These are phyloP conservation scores for Trissolcus basalis DNA, from an alignment of 1,140 invertebrate genomes.

Conservation along the genomic window DNA sequence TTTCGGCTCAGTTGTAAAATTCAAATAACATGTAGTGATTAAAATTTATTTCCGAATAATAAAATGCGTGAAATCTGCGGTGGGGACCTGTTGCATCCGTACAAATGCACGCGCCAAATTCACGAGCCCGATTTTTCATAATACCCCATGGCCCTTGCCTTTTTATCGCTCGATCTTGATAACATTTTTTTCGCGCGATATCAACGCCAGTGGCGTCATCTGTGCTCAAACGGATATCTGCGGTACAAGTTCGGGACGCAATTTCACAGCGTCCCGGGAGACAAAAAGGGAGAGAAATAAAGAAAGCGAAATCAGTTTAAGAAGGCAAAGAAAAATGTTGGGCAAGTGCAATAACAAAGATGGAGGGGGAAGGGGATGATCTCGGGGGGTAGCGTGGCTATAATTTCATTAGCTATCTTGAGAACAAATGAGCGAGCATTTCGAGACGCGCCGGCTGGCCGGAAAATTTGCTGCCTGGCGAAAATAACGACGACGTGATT, in stretches of 20 bases:
- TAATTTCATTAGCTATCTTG: conserved; percentile 75
- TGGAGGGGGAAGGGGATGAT: conserved; percentile 61
- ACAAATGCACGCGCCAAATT: conserved; percentile 28
- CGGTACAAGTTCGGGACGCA: conserved; percentile 69
- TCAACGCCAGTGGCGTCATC: conserved; percentile 63
- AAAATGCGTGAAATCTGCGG: conserved; percentile 34
- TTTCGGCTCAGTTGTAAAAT: too few species aligned
- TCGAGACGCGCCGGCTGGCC: conserved; percentile 74
- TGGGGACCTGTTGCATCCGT: conserved; percentile 48
- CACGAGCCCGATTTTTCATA: conserved; percentile 18
- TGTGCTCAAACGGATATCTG: conserved; percentile 69
- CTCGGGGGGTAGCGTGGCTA: conserved; percentile 64
- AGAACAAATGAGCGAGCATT: conserved; percentile 75
- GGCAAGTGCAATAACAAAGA: conserved; percentile 50
- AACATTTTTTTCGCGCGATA: conserved; percentile 57
- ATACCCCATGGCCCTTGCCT: neutral
- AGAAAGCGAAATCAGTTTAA: conserved; percentile 28
- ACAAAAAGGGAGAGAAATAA: conserved; percentile 10
- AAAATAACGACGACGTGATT: conserved; percentile 63
- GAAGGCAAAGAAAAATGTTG: conserved; percentile 49
- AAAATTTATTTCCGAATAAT: conserved; percentile 47
- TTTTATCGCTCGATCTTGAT: neutral
- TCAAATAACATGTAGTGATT: too few species aligned
- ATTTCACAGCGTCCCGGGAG: conserved; percentile 52
- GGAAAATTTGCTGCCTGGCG: conserved; percentile 64